Evolutionary conservation across 2,797 vertebrate species (phyloP).

Genomic region (Vespertilio murinus): DNA sequence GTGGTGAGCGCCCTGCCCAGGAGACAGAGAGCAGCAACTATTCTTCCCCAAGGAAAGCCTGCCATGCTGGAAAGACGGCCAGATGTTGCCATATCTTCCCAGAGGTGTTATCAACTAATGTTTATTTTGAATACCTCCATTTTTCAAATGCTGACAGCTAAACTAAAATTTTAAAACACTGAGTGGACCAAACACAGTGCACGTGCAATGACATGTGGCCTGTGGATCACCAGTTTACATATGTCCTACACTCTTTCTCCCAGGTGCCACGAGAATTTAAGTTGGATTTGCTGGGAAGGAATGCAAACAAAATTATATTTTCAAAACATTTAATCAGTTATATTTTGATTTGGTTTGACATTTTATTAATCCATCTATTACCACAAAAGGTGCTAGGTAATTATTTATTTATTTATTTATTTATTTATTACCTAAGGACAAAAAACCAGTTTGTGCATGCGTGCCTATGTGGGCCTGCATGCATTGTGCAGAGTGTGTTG

Average conservation of each 20-base stretch:
- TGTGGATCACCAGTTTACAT: neutral
- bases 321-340: neutral
- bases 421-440: neutral
- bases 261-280: neutral
- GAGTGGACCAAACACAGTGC: neutral
- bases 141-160: slow-evolving; percentile 1
- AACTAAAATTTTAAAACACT: neutral
- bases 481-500: neutral
- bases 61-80: neutral
- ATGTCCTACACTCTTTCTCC: neutral
- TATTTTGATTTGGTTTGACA: slow-evolving; percentile 2
- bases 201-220: neutral
- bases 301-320: neutral
- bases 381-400: neutral
- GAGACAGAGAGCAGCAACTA: neutral
- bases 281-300: neutral
- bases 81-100: neutral
- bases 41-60: neutral
- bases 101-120: neutral
- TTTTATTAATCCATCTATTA: neutral
- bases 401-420: neutral
- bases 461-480: neutral
- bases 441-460: neutral
- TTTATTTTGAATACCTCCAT: neutral
- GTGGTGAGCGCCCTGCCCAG: neutral